Conservation (phyloP, 2,888 invertebrate species). For the Thereva nobilitata region DNA sequence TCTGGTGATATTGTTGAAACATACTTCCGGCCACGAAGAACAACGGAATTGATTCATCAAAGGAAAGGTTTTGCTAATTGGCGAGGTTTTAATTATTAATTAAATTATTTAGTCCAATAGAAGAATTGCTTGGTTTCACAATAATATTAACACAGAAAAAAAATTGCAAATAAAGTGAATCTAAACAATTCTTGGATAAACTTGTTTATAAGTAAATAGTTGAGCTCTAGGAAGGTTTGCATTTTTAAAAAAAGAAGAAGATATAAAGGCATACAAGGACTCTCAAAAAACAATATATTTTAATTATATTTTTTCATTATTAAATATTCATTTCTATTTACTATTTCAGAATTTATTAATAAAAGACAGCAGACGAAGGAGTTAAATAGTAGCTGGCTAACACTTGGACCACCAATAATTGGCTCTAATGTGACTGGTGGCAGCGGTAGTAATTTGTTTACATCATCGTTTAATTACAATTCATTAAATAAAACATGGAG, state of each 20-base stretch:
- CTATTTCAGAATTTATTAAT: conserved; percentile 11
- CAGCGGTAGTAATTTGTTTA: conserved; percentile 18
- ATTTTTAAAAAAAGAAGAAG: too few species aligned
- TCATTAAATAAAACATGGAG: conserved; percentile 32
- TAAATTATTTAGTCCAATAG: not conserved
- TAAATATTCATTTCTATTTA: not conserved
- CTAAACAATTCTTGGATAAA: too few species aligned
- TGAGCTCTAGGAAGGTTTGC: too few species aligned
- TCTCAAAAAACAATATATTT: too few species aligned
- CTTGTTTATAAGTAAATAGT: too few species aligned
- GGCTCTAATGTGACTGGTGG: not conserved
- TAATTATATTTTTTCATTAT: too few species aligned
- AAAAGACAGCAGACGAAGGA: conserved; percentile 5
- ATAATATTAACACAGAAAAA: too few species aligned
- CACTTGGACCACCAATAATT: not conserved
- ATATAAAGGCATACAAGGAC: too few species aligned
- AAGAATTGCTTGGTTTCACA: too few species aligned
- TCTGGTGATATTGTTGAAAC: conserved; percentile 66
- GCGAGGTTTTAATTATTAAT: not conserved
- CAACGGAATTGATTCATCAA: conserved; percentile 64
- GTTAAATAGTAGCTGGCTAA: conserved; percentile 22
- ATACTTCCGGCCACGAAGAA: conserved; percentile 73
- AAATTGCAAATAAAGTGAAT: too few species aligned
- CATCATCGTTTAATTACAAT: conserved; percentile 29
- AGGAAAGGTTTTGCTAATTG: conserved; percentile 54